These are phyloP conservation scores for Vultur gryphus DNA, from an alignment of 2,797 vertebrate genomes.

Conservation along the genomic window DNA sequence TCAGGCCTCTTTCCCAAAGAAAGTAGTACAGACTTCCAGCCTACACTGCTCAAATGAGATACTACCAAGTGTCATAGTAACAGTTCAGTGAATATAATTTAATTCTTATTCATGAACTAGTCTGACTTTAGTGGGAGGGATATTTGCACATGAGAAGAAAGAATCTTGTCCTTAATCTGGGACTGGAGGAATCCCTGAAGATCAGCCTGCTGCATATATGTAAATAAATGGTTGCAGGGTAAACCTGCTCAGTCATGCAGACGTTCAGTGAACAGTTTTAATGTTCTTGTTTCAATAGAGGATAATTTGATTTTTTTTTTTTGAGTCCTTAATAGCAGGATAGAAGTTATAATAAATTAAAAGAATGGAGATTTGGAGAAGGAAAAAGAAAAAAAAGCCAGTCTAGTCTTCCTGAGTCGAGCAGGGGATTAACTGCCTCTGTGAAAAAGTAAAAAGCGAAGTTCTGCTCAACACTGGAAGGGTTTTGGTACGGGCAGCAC, in stretches of 20 bases:
- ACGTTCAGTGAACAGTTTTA: background rate
- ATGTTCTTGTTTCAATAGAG: constrained; percentile 45
- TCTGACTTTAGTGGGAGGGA: background rate
- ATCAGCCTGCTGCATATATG: background rate
- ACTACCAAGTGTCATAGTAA: background rate
- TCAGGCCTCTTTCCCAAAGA: background rate
- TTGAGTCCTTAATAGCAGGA: background rate
- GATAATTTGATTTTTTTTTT: constrained; percentile 32
- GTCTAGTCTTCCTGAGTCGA: background rate
- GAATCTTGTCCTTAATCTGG: background rate
- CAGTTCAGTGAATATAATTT: background rate
- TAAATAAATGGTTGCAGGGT: constrained; percentile 31
- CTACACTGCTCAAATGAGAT: background rate
- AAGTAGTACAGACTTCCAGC: background rate
- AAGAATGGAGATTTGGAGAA: background rate
- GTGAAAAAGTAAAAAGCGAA: background rate
- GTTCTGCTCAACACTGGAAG: background rate
- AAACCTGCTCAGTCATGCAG: constrained; percentile 42
- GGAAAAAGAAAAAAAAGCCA: background rate
- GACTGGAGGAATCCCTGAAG: background rate
- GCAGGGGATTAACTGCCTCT: background rate
- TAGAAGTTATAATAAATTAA: constrained; percentile 9
- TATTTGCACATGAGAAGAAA: background rate
- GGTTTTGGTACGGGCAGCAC: background rate
- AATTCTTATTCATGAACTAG: background rate